Conservation (phyloP, 2,113 vertebrate species). For the Cygnus atratus region DNA sequence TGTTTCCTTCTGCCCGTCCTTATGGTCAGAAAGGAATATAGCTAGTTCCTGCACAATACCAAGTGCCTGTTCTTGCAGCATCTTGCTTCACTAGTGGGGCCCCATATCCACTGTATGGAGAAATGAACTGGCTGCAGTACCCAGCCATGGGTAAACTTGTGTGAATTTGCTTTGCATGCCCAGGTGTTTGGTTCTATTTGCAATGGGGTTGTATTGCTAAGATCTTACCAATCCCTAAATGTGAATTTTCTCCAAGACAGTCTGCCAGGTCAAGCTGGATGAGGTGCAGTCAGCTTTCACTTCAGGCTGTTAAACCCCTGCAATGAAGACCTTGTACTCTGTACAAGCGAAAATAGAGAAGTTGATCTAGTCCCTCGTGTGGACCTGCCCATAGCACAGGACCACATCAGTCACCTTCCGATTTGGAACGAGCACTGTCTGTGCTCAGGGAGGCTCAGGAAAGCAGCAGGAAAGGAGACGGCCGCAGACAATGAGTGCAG, state of each 20-base stretch:
- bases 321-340: neutral
- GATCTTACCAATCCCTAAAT: neutral
- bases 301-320: neutral
- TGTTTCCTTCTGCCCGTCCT: neutral
- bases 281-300: neutral
- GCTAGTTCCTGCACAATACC: accelerated
- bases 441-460: slow-evolving; percentile 35
- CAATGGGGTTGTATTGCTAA: neutral
- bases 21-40: neutral
- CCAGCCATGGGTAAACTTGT: neutral
- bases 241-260: neutral
- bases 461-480: slow-evolving; percentile 28
- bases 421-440: slow-evolving; percentile 33
- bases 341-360: neutral
- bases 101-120: accelerated
- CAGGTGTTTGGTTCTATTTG: neutral
- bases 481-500: slow-evolving; percentile 30
- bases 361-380: neutral
- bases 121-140: neutral
- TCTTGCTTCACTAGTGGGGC: neutral
- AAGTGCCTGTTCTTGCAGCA: neutral
- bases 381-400: neutral
- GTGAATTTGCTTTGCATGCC: neutral
- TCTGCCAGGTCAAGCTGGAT: neutral
- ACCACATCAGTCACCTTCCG: slow-evolving; percentile 15